phyloP scores from a whole-genome alignment of 2,797 vertebrate species.

The Poliocrania exsul region DNA sequence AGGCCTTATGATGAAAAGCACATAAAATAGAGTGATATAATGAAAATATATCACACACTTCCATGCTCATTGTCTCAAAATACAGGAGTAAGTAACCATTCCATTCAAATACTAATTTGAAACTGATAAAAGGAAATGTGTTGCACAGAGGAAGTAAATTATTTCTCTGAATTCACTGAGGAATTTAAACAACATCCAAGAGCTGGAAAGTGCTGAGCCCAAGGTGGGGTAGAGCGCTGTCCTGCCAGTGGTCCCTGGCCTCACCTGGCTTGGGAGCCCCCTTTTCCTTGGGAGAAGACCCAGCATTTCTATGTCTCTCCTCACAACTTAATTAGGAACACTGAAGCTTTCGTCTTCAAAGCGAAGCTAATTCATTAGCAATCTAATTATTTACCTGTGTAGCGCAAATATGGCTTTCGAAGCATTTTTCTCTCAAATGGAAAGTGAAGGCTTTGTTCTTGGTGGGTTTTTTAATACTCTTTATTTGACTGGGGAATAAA shows the following conservation, averaged over 20 bases:
- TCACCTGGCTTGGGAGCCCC: not conserved
- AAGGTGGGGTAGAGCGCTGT: not conserved
- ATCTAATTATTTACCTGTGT: slow-evolving; percentile 64
- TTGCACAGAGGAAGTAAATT: not conserved
- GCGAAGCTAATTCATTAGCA: slow-evolving; percentile 54
- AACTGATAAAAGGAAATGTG: not conserved
- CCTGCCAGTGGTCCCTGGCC: fast-evolving
- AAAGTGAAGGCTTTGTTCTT: slow-evolving; percentile 54
- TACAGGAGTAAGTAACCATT: not conserved
- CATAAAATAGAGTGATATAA: slow-evolving; percentile 24
- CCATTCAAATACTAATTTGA: slow-evolving; percentile 27
- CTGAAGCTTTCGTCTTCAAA: slow-evolving; percentile 12
- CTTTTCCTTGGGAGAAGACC: not conserved
- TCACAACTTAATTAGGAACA: not conserved
- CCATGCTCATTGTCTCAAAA: not conserved
- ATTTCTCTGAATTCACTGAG: not conserved
- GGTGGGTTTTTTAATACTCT: slow-evolving; percentile 29
- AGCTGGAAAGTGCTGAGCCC: not conserved
- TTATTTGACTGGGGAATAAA: slow-evolving; percentile 59
- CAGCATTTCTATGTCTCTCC: not conserved
- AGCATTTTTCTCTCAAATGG: slow-evolving; percentile 54
- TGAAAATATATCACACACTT: slow-evolving; percentile 40
- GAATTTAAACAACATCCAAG: not conserved
- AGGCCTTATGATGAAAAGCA: slow-evolving; percentile 19
- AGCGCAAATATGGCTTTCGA: slow-evolving; percentile 52